Evolutionary conservation across 2,888 invertebrate genomes (phyloP).

Genomic region (Lycocerus yunnanus): DNA sequence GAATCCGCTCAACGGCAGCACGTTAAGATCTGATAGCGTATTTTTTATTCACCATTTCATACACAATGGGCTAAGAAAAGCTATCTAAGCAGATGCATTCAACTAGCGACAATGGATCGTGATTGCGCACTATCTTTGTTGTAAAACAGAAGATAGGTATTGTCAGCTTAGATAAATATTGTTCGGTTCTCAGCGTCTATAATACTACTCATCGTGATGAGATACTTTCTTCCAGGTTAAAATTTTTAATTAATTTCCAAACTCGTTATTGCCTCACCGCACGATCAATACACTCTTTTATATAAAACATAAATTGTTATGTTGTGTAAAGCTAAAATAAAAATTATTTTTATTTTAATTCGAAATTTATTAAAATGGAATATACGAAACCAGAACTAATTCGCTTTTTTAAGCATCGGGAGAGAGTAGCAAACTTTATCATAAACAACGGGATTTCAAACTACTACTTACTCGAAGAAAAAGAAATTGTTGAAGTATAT

Average conservation of each 20-base stretch:
- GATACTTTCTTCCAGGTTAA: conserved; percentile 12
- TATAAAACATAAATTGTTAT: background rate
- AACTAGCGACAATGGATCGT: conserved; percentile 50
- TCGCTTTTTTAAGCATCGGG: background rate
- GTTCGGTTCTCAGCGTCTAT: conserved; percentile 44
- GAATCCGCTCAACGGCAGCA: conserved; percentile 12
- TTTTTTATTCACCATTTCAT: conserved; percentile 37
- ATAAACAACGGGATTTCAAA: background rate
- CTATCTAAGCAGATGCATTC: conserved; percentile 41
- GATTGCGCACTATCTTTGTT: conserved; percentile 52
- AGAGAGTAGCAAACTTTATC: background rate
- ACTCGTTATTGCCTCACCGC: background rate
- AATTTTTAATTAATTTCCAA: background rate
- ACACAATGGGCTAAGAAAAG: conserved; percentile 32
- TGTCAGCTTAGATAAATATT: conserved; percentile 51
- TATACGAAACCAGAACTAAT: background rate
- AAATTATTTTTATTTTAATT: background rate
- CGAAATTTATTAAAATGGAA: background rate
- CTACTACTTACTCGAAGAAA: background rate
- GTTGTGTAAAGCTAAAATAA: background rate
- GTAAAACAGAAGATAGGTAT: conserved; percentile 49
- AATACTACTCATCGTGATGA: conserved; percentile 26
- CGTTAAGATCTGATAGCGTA: conserved; percentile 13
- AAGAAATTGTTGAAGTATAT: background rate
- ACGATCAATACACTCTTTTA: background rate